A percentile compares a stretch with the other conserved stretches of the same genome.
phyloP scores from a whole-genome alignment of 2,113 vertebrate species.

The Ciconia maguari region DNA sequence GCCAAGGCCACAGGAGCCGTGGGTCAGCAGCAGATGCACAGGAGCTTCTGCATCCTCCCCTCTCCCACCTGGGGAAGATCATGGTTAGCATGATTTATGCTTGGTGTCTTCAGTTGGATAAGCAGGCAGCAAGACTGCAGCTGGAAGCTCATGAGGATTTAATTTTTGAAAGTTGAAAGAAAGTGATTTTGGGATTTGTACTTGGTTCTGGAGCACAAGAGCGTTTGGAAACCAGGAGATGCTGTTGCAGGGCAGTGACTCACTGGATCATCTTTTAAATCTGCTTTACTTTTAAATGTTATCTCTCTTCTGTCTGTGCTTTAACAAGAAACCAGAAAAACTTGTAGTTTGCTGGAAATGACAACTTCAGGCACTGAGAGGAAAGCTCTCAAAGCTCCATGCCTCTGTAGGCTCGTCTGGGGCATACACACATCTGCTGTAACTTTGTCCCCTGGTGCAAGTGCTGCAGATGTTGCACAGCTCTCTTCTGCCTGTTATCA shows the following conservation, averaged over 20 bases:
- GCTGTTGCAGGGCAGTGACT: not conserved
- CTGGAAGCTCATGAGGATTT: not conserved
- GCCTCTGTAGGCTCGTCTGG: not conserved
- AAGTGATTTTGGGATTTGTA: not conserved
- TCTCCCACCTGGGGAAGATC: not conserved
- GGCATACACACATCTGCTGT: not conserved
- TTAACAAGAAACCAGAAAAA: not conserved
- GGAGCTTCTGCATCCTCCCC: not conserved
- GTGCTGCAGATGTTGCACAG: not conserved
- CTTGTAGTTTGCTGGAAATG: not conserved
- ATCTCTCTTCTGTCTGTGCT: not conserved
- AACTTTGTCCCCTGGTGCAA: not conserved
- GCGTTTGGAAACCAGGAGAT: not conserved
- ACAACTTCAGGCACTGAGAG: not conserved
- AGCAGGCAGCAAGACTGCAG: not conserved
- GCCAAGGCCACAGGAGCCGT: not conserved
- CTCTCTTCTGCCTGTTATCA: not conserved
- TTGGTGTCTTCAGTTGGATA: not conserved
- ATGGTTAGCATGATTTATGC: not conserved
- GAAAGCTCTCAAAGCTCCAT: not conserved
- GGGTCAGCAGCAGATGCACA: not conserved
- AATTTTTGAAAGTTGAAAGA: not conserved
- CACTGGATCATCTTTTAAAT: not conserved
- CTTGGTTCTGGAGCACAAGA: not conserved
- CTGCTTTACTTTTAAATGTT: not conserved